Evolutionary conservation across 2,888 invertebrate species (phyloP), one percentile per base, ranked within the genome.

Genomic region (Heteropelma amictum): DNA sequence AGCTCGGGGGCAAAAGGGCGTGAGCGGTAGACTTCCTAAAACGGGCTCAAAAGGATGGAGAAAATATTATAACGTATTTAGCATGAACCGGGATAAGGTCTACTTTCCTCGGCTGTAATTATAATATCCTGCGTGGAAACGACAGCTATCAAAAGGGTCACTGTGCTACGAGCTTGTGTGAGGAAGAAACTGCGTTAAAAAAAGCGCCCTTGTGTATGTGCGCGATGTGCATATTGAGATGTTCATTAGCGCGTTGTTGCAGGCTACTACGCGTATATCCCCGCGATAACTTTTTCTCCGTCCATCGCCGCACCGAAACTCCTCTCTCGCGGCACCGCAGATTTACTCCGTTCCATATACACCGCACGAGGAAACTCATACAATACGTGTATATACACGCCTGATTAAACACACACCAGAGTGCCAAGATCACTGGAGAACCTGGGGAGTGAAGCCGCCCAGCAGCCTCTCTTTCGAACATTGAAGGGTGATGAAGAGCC

Each of bases 401-500:
- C n/a, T 40, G 47, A 17, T 64, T 40, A 14, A 40, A 53, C 40
- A 30, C 65, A 26, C 35, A 54, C 54, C 51, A 40, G 21, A 69
- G 67, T 67, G 21, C 23, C 42, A 40, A 53, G 38, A 49, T 72
- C 51, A 40, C 40, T 28, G 45, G 35, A 21, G 38, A 26, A 56
- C 47, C 38, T 28, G 64, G 74, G 75, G n/a, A n/a, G n/a, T n/a
- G n/a, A 70, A 69, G 76, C 75, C 76, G 64, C 51, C 23, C 49
- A 67, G 64, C n/a, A 63, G 49, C 45, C 33, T 54, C 30, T 53
- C 70, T 61, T 49, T 33, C 21, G 47, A 17, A 63, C 82, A 85
- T 83, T 83, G 84, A 84, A 81, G 83, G 80, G 82, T 82, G 84
- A 85, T 84, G 84, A 85, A 86, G 86, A 83, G 83, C 82, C 80